Evolutionary conservation across 2,888 invertebrate species (phyloP), one percentile per base, ranked within the genome.

Genomic region (Calliopum simillimum): DNA sequence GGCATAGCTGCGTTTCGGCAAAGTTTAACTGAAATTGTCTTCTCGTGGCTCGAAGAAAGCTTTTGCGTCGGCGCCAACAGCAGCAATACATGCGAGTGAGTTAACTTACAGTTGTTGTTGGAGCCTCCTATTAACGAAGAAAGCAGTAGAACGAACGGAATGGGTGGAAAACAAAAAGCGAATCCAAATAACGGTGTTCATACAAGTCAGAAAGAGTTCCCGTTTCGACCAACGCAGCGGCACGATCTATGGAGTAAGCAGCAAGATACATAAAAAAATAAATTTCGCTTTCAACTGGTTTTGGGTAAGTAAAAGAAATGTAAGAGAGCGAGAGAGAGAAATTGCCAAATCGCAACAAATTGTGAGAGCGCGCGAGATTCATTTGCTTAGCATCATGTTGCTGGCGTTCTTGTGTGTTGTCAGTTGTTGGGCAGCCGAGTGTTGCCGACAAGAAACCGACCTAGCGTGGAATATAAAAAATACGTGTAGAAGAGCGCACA

Each of bases 271-370:
- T n/a, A n/a, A n/a, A 19, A 44, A 61, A 72, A 78, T 76, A 78
- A 84, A 83, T 84, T 84, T 84, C 84, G 85, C 84, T 84, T 84
- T 84, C 84, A 83, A 84, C 84, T 84, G 85, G 83, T 84, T 81
- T 78, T 46, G 8, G n/a, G 55, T 19, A 33, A 41, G 58, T 4
- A 55, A 21, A 23, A 55, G 25, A 8, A 8, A 6, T 43, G 23
- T 1, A 4, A 25, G 21, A 43, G 41, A 8, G 21, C 6, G n/a
- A 19, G 14, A 14, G 41, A 14, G 23, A 43, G 55, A 69, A 59
- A 68, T 62, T 68, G 33, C 33, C 8, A 33, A 1, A 5, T 33
- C 33, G 33, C 67, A 71, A 71, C 75, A 72, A 71, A 75, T 69
- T 63, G 72, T 69, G 67, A 6, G 21, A 51, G 14, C 23, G 41